These are phyloP conservation scores for Decapterus maruadsi DNA, from an alignment of 2,797 vertebrate species.

Conservation along the genomic window DNA sequence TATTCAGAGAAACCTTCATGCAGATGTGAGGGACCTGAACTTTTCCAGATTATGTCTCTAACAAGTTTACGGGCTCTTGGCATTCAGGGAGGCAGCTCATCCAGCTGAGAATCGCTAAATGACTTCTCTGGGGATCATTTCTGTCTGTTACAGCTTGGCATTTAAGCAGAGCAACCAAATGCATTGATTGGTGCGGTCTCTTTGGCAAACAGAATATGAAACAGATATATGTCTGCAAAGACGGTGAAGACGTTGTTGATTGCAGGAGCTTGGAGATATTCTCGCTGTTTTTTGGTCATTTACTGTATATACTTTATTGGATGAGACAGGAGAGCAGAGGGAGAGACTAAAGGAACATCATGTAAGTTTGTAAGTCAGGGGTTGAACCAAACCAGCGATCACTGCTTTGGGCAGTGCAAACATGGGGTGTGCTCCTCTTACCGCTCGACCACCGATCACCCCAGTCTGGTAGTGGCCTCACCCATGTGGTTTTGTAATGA, in stretches of 20 bases:
- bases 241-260: slow-evolving; percentile 22
- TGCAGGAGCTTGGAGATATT: not conserved
- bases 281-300: too few species aligned
- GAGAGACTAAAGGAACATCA: too few species aligned
- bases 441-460: too few species aligned
- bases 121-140: slow-evolving; percentile 68
- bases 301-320: too few species aligned
- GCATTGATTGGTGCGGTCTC: slow-evolving; percentile 54
- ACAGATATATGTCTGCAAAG: slow-evolving; percentile 30
- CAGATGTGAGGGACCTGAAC: slow-evolving; percentile 61
- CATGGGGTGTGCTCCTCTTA: too few species aligned
- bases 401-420: too few species aligned
- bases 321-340: too few species aligned
- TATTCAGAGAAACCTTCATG: slow-evolving; percentile 57
- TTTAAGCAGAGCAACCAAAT: slow-evolving; percentile 63
- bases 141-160: slow-evolving; percentile 63
- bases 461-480: not conserved
- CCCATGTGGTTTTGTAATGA: slow-evolving; percentile 1
- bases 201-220: slow-evolving; percentile 48
- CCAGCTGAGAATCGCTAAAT: slow-evolving; percentile 59
- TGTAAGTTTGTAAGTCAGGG: too few species aligned
- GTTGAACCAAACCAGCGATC: too few species aligned
- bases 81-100: slow-evolving; percentile 55
- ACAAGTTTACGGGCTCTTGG: slow-evolving; percentile 61
- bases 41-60: slow-evolving; percentile 57